phyloP scores from a whole-genome alignment of 37 sponge, comb jelly and placozoan species.

The Oscarella lobularis region DNA sequence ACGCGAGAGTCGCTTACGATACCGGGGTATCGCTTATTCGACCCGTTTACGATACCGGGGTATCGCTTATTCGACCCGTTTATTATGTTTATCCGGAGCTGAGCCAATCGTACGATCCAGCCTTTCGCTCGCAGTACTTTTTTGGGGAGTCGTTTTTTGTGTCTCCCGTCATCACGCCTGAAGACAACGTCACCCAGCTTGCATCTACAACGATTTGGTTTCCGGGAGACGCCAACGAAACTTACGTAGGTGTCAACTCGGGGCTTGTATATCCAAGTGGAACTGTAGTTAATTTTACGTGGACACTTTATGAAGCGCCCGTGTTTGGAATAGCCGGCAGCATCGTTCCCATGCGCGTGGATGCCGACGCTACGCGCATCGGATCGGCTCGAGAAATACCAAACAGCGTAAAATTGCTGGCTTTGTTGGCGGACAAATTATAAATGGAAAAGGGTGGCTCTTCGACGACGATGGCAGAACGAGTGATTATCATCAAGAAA shows the following conservation, averaged over 20 bases:
- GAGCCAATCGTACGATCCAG: neutral
- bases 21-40: constrained; percentile 40
- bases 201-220: constrained; percentile 21
- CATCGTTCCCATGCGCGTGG: constrained; percentile 39
- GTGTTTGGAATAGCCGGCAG: constrained; percentile 33
- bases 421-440: neutral
- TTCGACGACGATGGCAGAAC: neutral
- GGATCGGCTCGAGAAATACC: neutral
- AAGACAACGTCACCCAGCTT: constrained; percentile 16
- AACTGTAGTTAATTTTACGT: constrained; percentile 4
- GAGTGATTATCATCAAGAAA: no score
- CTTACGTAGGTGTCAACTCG: constrained; percentile 22
- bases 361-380: neutral
- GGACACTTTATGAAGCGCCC: constrained; percentile 37
- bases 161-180: constrained; percentile 22
- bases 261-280: constrained; percentile 11
- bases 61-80: constrained; percentile 39
- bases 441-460: neutral
- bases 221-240: constrained; percentile 28
- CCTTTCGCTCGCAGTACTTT: constrained; percentile 15
- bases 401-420: neutral
- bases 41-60: constrained; percentile 48
- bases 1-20: constrained; percentile 38
- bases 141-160: constrained; percentile 36
- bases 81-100: constrained; percentile 49